These are phyloP conservation scores for Laticauda colubrina DNA, from an alignment of 2,113 vertebrate species.

Conservation along the genomic window DNA sequence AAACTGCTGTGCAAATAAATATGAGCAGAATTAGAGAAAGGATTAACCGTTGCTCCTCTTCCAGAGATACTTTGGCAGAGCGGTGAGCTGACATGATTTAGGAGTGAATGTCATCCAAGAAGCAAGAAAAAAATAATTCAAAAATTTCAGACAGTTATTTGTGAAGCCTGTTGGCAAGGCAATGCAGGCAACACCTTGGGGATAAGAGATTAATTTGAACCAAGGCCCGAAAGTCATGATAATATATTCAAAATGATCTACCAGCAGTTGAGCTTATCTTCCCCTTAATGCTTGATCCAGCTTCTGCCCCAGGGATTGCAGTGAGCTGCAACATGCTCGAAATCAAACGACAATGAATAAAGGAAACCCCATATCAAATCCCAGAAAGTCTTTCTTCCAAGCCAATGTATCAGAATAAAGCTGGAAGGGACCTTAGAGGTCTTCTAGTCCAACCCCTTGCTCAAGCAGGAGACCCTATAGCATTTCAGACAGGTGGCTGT, in stretches of 20 bases:
- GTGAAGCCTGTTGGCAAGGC: not conserved
- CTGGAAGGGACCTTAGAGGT: no score
- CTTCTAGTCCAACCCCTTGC: no score
- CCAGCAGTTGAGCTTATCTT: not conserved
- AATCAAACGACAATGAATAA: not conserved
- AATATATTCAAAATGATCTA: not conserved
- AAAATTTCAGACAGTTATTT: not conserved
- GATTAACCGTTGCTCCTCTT: not conserved
- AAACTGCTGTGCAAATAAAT: not conserved
- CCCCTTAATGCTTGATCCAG: not conserved
- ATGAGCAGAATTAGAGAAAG: no score
- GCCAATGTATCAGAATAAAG: no score
- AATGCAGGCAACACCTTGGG: not conserved
- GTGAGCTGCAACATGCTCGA: not conserved
- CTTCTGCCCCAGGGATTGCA: not conserved
- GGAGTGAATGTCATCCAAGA: not conserved
- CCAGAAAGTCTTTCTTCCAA: not conserved
- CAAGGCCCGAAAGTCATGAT: not conserved
- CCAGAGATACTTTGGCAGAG: not conserved
- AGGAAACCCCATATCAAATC: not conserved
- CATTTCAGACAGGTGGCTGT: no score
- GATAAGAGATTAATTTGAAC: not conserved
- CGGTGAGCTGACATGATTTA: not conserved
- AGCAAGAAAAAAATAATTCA: not conserved
- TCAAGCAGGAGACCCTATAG: no score